A percentile compares a stretch with the other conserved stretches of the same genome.
These are phyloP conservation scores for Pandion haliaetus DNA, from an alignment of 2,113 vertebrate species.

Conservation along the genomic window DNA sequence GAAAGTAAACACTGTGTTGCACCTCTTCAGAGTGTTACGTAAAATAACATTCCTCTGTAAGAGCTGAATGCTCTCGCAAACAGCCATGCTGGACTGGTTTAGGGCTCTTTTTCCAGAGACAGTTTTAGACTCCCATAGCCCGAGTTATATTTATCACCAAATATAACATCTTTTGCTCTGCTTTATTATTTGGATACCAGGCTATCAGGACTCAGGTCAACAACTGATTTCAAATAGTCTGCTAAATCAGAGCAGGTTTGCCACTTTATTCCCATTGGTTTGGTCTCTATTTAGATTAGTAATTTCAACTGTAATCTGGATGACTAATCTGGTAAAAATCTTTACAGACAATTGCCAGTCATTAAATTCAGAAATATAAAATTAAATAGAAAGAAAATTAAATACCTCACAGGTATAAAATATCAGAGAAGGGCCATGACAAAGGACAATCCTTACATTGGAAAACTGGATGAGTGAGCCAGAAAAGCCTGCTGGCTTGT, in stretches of 20 bases:
- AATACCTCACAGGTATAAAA: background rate
- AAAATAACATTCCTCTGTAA: rapidly evolving
- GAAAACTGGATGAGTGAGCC: background rate
- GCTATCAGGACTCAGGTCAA: background rate
- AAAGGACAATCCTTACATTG: rapidly evolving
- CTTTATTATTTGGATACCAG: background rate
- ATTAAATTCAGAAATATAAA: background rate
- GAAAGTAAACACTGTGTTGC: background rate
- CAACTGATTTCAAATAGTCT: background rate
- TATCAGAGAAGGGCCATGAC: rapidly evolving
- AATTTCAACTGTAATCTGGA: background rate
- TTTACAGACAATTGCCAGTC: background rate
- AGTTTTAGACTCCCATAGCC: background rate
- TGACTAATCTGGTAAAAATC: background rate
- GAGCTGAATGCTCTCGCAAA: background rate
- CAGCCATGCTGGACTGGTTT: background rate
- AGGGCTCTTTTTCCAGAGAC: background rate
- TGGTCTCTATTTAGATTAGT: background rate
- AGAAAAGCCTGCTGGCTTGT: background rate
- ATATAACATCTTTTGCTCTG: background rate
- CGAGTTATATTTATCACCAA: background rate
- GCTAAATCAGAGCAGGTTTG: background rate
- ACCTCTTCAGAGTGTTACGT: background rate
- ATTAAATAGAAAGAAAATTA: background rate
- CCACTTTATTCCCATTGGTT: background rate